phyloP scores from a whole-genome alignment of 2,888 invertebrate genomes.

The Campoletis raptor region DNA sequence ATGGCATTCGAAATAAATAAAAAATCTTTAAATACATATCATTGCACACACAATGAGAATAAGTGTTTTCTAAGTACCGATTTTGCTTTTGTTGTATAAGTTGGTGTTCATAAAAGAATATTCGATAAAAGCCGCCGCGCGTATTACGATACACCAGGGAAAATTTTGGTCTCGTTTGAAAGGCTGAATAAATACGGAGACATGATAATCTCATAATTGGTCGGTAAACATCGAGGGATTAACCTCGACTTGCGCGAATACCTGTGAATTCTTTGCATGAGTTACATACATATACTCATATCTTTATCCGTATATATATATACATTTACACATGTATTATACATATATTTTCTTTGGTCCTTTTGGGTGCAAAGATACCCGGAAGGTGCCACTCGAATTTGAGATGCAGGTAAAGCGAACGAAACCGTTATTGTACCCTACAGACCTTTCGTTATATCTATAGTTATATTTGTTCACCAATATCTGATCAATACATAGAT shows the following conservation, averaged over 20 bases:
- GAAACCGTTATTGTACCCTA: conserved; percentile 58
- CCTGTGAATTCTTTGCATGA: conserved; percentile 49
- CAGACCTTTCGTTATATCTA: conserved; percentile 26
- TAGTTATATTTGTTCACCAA: background rate
- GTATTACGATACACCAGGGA: conserved; percentile 10
- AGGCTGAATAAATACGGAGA: conserved; percentile 65
- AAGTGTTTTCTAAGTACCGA: background rate
- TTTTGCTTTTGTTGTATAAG: conserved; percentile 7
- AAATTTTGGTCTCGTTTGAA: conserved; percentile 25
- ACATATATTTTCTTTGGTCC: conserved; percentile 28
- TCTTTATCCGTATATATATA: background rate
- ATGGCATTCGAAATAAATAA: background rate
- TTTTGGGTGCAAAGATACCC: conserved; percentile 43
- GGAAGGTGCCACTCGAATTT: conserved; percentile 59
- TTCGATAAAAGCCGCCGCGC: background rate
- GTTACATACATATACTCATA: conserved; percentile 21
- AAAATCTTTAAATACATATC: background rate
- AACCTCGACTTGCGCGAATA: conserved; percentile 65
- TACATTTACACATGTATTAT: conserved; percentile 10
- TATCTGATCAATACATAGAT: background rate
- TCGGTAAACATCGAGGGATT: conserved; percentile 65
- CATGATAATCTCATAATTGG: conserved; percentile 65
- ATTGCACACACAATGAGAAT: background rate
- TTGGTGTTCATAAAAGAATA: conserved; percentile 15
- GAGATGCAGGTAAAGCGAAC: conserved; percentile 57